Evolutionary conservation across 2,797 vertebrate species (phyloP), one percentile per base, ranked within the genome.

Genomic region (Neosalanx taihuensis): DNA sequence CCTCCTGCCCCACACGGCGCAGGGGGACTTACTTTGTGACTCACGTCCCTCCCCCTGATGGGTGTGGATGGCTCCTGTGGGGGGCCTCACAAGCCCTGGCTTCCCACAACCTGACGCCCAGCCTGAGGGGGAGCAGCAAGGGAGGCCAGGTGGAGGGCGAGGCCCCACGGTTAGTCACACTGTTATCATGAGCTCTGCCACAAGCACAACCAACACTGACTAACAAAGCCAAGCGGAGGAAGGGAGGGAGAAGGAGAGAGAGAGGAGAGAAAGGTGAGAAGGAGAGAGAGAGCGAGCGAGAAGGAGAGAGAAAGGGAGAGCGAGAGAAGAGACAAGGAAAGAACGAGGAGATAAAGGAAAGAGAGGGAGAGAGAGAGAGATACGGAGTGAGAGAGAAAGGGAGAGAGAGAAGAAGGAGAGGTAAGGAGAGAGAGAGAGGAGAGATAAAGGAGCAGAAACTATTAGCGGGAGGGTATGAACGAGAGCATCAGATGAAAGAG

Each of bases 201-300:
- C 56, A 4, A 41, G 37, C 60, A 51, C 73, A 76, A 76, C 73
- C 71, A 71, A 73, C 77, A 71, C 46, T 53, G 60, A 71, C 30
- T 49, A 67, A 73, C 65, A 77, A 17, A 75, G 51, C 62, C 51
- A 6, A 30, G 56, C 56, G 33, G 37, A 10, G 37, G 6, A 2
- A 35, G 33, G 33, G 33, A 35, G 33, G 6, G 33, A 35, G 33
- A 35, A 6, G 33, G 33, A 35, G 33, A 35, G 33, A 35, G 1
- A 6, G 33, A 35, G 6, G 33, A 35, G 33, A 35, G 33, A 5
- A 33, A n/a, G n/a, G n/a, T n/a, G n/a, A n/a, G n/a, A n/a, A n/a
- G n/a, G n/a, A 35, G 33, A 35, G 33, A 4, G 33, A 35, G 6
- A 6, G 33, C 3, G 33, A 35, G 33, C 3, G 33, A 35, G 33